Evolutionary conservation across 1,140 invertebrate genomes (phyloP).

Genomic region (Dinothrombium tinctorium): DNA sequence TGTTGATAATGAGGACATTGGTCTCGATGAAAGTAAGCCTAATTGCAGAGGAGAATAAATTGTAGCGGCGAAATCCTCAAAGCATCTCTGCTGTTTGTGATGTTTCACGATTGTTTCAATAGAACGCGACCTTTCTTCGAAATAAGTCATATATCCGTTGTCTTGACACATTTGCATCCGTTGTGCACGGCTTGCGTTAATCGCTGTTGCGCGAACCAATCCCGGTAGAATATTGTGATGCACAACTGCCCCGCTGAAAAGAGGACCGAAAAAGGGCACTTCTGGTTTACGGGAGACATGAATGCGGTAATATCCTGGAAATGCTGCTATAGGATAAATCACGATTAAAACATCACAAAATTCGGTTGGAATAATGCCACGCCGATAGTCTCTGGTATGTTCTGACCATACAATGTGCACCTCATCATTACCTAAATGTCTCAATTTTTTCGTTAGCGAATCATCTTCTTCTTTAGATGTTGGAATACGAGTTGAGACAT

Average conservation of each 20-base stretch:
- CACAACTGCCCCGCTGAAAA: conserved; percentile 83
- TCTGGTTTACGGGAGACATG: conserved; percentile 61
- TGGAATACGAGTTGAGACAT: conserved; percentile 86
- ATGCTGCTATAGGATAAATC: conserved; percentile 57
- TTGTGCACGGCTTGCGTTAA: conserved; percentile 74
- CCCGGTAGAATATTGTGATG: conserved; percentile 55
- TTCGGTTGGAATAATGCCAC: conserved; percentile 92
- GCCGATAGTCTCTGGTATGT: conserved; percentile 73
- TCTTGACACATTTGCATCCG: conserved; percentile 49
- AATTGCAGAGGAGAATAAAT: conserved; percentile 62
- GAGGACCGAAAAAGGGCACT: conserved; percentile 79
- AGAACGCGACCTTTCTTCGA: conserved; percentile 63
- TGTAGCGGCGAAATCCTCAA: conserved; percentile 67
- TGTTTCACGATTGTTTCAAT: conserved; percentile 66
- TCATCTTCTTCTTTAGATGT: conserved; percentile 29
- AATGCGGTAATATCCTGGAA: conserved; percentile 27
- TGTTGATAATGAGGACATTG: no score
- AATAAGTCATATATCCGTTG: conserved; percentile 20
- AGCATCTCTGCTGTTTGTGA: conserved; percentile 65
- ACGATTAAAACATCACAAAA: conserved; percentile 97
- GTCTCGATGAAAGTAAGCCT: conserved; percentile 49
- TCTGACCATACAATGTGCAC: conserved; percentile 99
- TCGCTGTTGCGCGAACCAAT: conserved; percentile 66
- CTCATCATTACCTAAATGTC: conserved; percentile 94
- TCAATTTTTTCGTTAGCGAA: conserved; percentile 68